phyloP scores from a whole-genome alignment of 2,888 invertebrate species.

The Tenthredo livida region DNA sequence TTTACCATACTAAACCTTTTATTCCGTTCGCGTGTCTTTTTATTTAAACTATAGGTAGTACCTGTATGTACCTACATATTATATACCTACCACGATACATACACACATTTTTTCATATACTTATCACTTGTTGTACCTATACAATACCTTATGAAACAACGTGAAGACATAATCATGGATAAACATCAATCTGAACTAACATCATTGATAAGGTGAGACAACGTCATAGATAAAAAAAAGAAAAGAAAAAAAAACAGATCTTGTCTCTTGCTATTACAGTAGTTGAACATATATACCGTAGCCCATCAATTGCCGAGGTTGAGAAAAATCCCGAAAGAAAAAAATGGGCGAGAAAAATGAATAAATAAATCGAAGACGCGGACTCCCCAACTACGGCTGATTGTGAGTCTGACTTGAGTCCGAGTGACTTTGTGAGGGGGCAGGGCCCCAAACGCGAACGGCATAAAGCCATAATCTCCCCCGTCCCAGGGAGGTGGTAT shows the following conservation, averaged over 20 bases:
- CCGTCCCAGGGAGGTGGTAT: constrained; percentile 49
- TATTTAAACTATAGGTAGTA: neutral
- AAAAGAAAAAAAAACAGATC: neutral
- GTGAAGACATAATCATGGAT: neutral
- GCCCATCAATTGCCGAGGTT: neutral
- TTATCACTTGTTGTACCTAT: neutral
- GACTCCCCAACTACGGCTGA: constrained; percentile 15
- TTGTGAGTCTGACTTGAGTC: constrained; percentile 33
- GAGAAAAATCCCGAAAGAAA: neutral
- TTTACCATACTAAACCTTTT: constrained; percentile 17
- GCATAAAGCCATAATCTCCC: constrained; percentile 44
- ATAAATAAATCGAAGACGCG: neutral
- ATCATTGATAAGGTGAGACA: neutral
- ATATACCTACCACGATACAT: no score
- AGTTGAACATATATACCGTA: neutral
- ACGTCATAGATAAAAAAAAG: neutral
- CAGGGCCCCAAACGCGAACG: constrained; percentile 34
- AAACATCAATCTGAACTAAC: neutral
- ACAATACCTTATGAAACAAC: neutral
- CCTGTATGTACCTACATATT: no score
- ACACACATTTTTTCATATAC: no score
- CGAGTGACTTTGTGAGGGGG: constrained; percentile 34
- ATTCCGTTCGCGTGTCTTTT: constrained; percentile 31
- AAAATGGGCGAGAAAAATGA: neutral
- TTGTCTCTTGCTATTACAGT: neutral